These are phyloP conservation scores for Catotricha subobsoleta DNA, from an alignment of 2,888 invertebrate species.

Conservation along the genomic window DNA sequence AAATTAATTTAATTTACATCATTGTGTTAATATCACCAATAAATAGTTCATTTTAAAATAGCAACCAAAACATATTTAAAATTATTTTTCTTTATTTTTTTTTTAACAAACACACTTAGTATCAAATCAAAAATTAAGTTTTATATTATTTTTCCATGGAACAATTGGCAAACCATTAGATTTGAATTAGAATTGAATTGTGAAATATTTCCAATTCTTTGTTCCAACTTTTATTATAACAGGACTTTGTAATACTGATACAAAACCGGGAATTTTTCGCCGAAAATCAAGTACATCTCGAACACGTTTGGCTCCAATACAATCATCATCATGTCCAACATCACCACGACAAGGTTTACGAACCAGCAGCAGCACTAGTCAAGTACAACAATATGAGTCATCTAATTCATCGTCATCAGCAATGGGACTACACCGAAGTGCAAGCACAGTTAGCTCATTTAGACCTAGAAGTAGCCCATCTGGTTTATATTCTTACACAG, in stretches of 20 bases:
- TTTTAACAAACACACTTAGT: too few relatives aligned
- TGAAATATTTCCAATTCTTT: neutral
- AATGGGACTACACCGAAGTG: conserved; percentile 17
- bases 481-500: conserved; percentile 58
- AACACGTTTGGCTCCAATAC: conserved; percentile 14
- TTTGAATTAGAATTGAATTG: neutral
- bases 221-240: neutral
- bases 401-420: neutral
- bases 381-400: conserved; percentile 3
- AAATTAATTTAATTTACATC: too few relatives aligned
- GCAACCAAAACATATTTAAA: too few relatives aligned
- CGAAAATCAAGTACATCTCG: conserved; percentile 25
- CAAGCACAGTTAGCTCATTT: conserved; percentile 24
- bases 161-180: too few relatives aligned
- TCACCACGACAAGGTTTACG: conserved; percentile 29
- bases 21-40: too few relatives aligned
- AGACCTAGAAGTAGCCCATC: conserved; percentile 62
- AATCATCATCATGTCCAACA: conserved; percentile 27
- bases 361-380: conserved; percentile 13
- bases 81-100: too few relatives aligned
- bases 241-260: conserved; percentile 29
- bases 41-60: too few relatives aligned
- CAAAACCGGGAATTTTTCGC: conserved; percentile 27
- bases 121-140: too few relatives aligned
- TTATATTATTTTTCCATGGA: too few relatives aligned